Evolutionary conservation across 1,140 invertebrate species (phyloP), one percentile per base, ranked within the genome.

Genomic region (Coboldia fuscipes): DNA sequence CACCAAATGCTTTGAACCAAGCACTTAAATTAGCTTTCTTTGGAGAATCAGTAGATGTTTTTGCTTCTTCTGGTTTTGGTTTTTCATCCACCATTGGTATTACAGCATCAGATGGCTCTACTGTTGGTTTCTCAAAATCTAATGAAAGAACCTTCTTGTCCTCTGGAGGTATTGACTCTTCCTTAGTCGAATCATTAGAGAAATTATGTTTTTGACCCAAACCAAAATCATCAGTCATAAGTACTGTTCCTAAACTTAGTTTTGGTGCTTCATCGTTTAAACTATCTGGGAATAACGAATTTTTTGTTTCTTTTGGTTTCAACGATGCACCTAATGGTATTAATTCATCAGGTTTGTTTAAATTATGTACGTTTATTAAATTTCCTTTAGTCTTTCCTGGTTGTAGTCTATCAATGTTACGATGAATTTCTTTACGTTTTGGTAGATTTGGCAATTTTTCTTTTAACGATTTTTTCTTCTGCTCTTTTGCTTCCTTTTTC

Each of bases 1-100:
- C 75, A 26, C 83, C 82, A 51, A 88, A 88, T 1, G 81, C 81
- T 56, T 85, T 85, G 34, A 86, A 79, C 83, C 82, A 88, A 10
- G 80, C 83, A 51, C 78, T 84, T 27, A 84, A 60, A 58, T 86
- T 84, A 1, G 83, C 81, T 32, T 79, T 83, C 13, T 76, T 71
- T 50, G 72, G 16, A 22, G 22, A 69, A 63, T 45, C 64, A 60
- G 32, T 60, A 15, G 19, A 44, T 40, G 6, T 41, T 44, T 44
- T 33, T 32, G 45, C 36, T 41, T 47, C 44, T 42, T 47, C 23
- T 41, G 52, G 43, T 48, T 61, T 45, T 38, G 42, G 51, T 42
- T 56, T 51, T 3, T 50, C 55, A 34, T 57, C 23, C 24, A 13
- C 13, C 12, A 12, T 9, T 12, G 21, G 3, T 28, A 15, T 12